A percentile compares a stretch with the other conserved stretches of the same genome.
These are phyloP conservation scores for Clytia hemisphaerica DNA, from an alignment of 30 jellyfish, hydroid and myxozoan species.

Conservation along the genomic window DNA sequence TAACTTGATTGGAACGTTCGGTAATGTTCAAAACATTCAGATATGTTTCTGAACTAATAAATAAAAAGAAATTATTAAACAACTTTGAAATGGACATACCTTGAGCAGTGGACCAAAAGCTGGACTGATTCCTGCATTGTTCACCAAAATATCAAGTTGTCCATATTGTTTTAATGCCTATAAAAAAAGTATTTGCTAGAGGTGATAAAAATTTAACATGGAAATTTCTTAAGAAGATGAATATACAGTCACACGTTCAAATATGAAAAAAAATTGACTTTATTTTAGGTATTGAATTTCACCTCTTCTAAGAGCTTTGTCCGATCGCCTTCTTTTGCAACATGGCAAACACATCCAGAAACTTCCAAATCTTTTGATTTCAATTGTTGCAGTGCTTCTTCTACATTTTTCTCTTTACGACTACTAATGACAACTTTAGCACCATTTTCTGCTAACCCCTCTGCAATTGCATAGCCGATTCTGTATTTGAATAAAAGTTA, in stretches of 20 bases:
- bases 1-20: too few relatives aligned
- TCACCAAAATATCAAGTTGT: constrained; percentile 62
- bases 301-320: constrained; percentile 53
- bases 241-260: too few relatives aligned
- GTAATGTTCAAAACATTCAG: too few relatives aligned
- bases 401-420: constrained; percentile 75
- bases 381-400: constrained; percentile 38
- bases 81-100: too few relatives aligned
- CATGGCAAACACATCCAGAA: constrained; percentile 81
- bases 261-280: too few relatives aligned
- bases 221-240: too few relatives aligned
- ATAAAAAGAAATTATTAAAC: too few relatives aligned
- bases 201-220: too few relatives aligned
- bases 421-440: constrained; percentile 86
- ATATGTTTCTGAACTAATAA: too few relatives aligned
- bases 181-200: too few relatives aligned
- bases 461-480: constrained; percentile 86
- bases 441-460: constrained; percentile 72
- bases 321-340: constrained; percentile 56
- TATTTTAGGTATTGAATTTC: not conserved
- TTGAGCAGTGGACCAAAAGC: constrained; percentile 58
- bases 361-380: constrained; percentile 53
- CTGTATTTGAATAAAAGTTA: too few relatives aligned
- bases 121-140: constrained; percentile 89
- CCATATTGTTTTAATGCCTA: constrained; percentile 69